phyloP scores from a whole-genome alignment of 1,140 invertebrate genomes.

The Lycorma delicatula region DNA sequence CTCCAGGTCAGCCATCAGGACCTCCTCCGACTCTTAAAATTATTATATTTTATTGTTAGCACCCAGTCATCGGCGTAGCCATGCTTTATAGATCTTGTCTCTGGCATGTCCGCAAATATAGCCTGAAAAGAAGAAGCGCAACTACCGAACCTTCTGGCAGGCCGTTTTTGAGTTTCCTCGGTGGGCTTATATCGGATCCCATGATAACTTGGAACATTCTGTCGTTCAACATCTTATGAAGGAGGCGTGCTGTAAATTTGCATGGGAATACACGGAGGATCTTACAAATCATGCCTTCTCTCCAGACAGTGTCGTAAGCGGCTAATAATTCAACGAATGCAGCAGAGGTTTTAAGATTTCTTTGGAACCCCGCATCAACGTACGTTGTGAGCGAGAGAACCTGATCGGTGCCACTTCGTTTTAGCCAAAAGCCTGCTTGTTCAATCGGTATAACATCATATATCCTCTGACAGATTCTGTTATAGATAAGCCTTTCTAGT shows the following conservation, averaged over 20 bases:
- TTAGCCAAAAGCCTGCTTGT: neutral
- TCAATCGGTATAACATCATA: neutral
- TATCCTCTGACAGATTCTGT: neutral
- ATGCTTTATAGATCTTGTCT: neutral
- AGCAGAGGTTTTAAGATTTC: no score
- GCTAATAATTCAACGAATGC: neutral
- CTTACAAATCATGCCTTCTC: neutral
- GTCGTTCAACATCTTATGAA: neutral
- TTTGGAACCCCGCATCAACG: neutral
- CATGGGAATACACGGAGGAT: neutral
- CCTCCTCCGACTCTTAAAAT: neutral
- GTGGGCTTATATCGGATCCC: neutral
- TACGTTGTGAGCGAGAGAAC: neutral
- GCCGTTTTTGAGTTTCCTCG: neutral
- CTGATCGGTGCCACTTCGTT: neutral
- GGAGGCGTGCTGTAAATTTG: neutral
- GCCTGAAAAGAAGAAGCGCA: neutral
- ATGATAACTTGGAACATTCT: neutral
- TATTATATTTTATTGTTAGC: neutral
- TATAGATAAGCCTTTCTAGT: neutral
- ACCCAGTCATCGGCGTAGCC: neutral
- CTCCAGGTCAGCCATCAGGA: neutral
- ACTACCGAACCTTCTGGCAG: neutral
- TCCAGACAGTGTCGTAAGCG: neutral
- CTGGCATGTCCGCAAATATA: constrained; percentile 1